Evolutionary conservation across 2,113 vertebrate species (phyloP).

Genomic region (Oenanthe oenanthe): DNA sequence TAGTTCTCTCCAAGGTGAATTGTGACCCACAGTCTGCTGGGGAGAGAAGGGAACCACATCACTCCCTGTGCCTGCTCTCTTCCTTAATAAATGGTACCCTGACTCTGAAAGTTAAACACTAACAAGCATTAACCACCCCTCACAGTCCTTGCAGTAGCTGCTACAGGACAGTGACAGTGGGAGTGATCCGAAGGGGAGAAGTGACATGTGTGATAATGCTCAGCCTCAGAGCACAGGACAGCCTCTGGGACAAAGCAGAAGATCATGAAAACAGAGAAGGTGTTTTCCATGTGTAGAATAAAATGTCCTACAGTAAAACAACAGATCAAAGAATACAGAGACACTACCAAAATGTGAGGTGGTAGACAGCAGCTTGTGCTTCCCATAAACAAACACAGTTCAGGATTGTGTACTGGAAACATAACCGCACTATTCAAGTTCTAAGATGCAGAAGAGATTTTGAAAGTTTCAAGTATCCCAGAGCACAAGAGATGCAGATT

Average conservation of each 20-base stretch:
- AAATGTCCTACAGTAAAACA: not conserved
- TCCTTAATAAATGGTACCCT: not conserved
- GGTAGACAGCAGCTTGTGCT: not conserved
- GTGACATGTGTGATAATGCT: not conserved
- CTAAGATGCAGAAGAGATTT: not conserved
- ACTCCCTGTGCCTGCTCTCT: not conserved
- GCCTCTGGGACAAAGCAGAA: not conserved
- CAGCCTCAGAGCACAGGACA: fast-evolving
- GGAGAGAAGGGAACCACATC: not conserved
- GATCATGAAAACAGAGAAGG: not conserved
- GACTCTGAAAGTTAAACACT: not conserved
- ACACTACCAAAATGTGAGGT: not conserved
- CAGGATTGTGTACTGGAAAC: not conserved
- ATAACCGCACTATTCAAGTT: not conserved
- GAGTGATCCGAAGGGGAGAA: not conserved
- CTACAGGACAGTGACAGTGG: not conserved
- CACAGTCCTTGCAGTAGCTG: not conserved
- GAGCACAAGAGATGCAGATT: not conserved
- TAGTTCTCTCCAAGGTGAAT: not conserved
- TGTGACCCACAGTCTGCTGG: not conserved
- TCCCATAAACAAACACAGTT: not conserved
- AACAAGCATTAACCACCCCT: not conserved
- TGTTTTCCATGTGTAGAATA: not conserved
- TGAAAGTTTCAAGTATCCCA: not conserved
- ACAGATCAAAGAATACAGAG: not conserved